phyloP scores from a whole-genome alignment of 2,888 invertebrate species.

The Ochropleura leucogaster region DNA sequence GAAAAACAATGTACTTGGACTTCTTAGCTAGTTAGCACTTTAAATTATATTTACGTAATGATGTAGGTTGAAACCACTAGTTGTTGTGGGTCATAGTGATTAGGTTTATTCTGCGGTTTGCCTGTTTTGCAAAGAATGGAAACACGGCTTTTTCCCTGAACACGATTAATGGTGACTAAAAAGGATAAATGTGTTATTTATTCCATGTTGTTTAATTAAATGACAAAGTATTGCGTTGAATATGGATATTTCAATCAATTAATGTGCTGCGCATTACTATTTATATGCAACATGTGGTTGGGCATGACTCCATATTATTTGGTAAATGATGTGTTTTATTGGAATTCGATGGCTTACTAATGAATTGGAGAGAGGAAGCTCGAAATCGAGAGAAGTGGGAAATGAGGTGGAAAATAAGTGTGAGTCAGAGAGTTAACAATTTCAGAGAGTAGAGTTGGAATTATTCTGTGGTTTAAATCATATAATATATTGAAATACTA shows the following conservation, averaged over 20 bases:
- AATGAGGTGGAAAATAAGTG: not conserved
- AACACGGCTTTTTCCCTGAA: constrained; percentile 69
- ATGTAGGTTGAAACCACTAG: constrained; percentile 44
- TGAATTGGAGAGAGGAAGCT: not conserved
- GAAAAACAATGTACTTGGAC: constrained; percentile 40
- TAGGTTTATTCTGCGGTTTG: constrained; percentile 77
- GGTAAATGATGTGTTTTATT: not conserved
- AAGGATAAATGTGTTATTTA: constrained; percentile 66
- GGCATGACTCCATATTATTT: constrained; percentile 2
- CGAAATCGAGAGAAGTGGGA: not conserved
- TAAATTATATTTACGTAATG: constrained; percentile 55
- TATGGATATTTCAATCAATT: constrained; percentile 28
- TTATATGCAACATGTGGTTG: constrained; percentile 19
- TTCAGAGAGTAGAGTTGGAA: not conserved
- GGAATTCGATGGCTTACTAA: not conserved
- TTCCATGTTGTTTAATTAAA: constrained; percentile 58
- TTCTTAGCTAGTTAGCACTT: constrained; percentile 37
- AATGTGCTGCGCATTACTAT: constrained; percentile 14
- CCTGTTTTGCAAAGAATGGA: constrained; percentile 78
- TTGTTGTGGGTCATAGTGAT: constrained; percentile 57
- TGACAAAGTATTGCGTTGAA: constrained; percentile 60
- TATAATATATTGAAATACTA: not conserved
- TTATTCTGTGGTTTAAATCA: too few relatives aligned
- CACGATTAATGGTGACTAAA: constrained; percentile 66
- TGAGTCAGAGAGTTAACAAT: not conserved